phyloP scores from a whole-genome alignment of 2,888 invertebrate species.

The Orthosia cruda region DNA sequence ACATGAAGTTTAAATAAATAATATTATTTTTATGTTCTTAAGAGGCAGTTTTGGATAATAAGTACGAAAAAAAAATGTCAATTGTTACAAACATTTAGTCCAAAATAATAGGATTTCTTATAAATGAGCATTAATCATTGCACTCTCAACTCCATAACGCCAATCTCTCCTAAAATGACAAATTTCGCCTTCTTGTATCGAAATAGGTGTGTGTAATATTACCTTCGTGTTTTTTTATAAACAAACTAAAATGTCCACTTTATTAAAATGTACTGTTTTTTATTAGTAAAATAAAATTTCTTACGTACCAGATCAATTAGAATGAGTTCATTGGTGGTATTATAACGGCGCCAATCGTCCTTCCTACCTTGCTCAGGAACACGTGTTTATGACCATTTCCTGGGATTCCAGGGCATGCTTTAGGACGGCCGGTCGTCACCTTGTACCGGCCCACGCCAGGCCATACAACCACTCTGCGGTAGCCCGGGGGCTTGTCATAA shows the following conservation, averaged over 20 bases:
- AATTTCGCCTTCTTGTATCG: no score
- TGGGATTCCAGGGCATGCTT: conserved; percentile 51
- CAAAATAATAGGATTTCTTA: no score
- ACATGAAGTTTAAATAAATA: no score
- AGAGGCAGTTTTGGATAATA: no score
- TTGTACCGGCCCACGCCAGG: conserved; percentile 87
- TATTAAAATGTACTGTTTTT: background rate
- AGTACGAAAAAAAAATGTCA: no score
- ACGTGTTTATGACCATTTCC: conserved; percentile 85
- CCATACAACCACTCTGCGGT: conserved; percentile 83
- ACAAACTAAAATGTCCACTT: background rate
- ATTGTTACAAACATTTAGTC: no score
- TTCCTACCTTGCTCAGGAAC: conserved; percentile 80
- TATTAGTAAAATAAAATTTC: background rate
- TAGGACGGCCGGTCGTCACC: conserved; percentile 67
- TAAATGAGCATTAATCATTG: no score
- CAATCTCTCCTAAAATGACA: no score
- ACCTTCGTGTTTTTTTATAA: no score
- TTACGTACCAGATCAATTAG: conserved; percentile 64
- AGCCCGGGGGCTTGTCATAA: conserved; percentile 84
- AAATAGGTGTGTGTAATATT: no score
- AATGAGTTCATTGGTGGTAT: conserved; percentile 85
- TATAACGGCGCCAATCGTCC: conserved; percentile 84
- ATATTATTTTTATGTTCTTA: no score
- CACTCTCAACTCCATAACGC: no score